Conservation (phyloP, 1,140 invertebrate genomes). For the Panulirus ornatus region DNA sequence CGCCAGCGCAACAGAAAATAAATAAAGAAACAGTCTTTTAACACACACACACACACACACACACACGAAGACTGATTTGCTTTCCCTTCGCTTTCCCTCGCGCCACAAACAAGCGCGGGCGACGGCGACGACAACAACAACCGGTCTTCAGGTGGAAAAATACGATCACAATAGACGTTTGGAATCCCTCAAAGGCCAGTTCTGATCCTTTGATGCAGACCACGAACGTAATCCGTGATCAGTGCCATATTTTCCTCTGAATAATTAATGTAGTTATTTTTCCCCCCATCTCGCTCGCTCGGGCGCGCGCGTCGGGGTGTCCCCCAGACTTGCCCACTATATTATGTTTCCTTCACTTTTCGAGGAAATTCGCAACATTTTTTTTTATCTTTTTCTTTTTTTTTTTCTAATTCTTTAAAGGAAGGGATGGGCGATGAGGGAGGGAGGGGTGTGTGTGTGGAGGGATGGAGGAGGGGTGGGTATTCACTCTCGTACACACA, state of each 20-base stretch:
- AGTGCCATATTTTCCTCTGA: slow-evolving; percentile 70
- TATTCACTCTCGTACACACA: too few relatives aligned
- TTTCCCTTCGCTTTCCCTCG: background rate
- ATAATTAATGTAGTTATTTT: slow-evolving; percentile 71
- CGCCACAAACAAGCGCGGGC: background rate
- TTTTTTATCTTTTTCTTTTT: too few relatives aligned
- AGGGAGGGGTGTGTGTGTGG: too few relatives aligned
- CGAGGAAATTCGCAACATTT: too few relatives aligned
- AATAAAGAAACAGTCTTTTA: too few relatives aligned
- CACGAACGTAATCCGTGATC: slow-evolving; percentile 69
- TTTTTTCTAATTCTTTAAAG: too few relatives aligned
- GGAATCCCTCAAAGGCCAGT: slow-evolving; percentile 72
- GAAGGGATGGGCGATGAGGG: too few relatives aligned
- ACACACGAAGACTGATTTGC: too few relatives aligned
- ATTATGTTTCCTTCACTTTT: too few relatives aligned
- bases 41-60: too few relatives aligned
- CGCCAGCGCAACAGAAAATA: background rate
- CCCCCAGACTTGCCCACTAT: too few relatives aligned
- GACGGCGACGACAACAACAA: slow-evolving; percentile 29
- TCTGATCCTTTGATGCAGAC: slow-evolving; percentile 71
- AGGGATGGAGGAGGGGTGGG: too few relatives aligned
- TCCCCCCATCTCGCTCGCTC: background rate
- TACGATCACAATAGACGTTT: slow-evolving; percentile 71
- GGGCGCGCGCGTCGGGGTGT: background rate
- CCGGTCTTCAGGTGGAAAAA: slow-evolving; percentile 52